phyloP scores from a whole-genome alignment of 2,888 invertebrate genomes.

The Callinectes sapidus region DNA sequence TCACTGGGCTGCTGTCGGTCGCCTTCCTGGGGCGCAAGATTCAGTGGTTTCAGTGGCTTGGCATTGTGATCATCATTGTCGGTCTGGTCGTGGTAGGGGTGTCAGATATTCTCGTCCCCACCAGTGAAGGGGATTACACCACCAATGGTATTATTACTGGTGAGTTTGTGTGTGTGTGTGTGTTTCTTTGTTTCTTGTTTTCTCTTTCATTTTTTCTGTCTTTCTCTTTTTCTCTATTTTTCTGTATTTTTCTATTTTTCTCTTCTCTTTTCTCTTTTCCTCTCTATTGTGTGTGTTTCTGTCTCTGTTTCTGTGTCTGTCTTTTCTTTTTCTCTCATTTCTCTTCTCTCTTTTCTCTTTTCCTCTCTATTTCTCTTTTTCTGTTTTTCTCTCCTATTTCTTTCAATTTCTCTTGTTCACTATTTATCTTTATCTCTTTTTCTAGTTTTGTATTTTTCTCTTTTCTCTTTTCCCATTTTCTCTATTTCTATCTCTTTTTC shows the following conservation, averaged over 20 bases:
- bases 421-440: too few species aligned
- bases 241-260: background rate
- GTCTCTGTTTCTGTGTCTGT: too few species aligned
- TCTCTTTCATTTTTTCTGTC: background rate
- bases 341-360: too few species aligned
- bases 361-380: too few species aligned
- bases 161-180: slow-evolving; percentile 71
- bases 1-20: slow-evolving; percentile 91
- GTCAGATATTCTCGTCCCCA: slow-evolving; percentile 81
- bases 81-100: slow-evolving; percentile 85
- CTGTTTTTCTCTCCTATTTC: too few species aligned
- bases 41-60: slow-evolving; percentile 84
- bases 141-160: slow-evolving; percentile 87
- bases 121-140: slow-evolving; percentile 73
- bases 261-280: too few species aligned
- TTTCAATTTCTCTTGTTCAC: too few species aligned
- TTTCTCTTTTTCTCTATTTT: background rate
- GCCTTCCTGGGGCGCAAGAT: slow-evolving; percentile 85
- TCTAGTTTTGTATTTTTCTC: too few species aligned
- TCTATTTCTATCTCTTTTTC: too few species aligned
- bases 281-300: too few species aligned
- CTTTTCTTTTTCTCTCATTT: too few species aligned
- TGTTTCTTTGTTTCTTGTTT: background rate
- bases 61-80: slow-evolving; percentile 83
- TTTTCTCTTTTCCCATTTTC: too few species aligned